Evolutionary conservation across 2,113 vertebrate genomes (phyloP).

Genomic region (Sander vitreus): DNA sequence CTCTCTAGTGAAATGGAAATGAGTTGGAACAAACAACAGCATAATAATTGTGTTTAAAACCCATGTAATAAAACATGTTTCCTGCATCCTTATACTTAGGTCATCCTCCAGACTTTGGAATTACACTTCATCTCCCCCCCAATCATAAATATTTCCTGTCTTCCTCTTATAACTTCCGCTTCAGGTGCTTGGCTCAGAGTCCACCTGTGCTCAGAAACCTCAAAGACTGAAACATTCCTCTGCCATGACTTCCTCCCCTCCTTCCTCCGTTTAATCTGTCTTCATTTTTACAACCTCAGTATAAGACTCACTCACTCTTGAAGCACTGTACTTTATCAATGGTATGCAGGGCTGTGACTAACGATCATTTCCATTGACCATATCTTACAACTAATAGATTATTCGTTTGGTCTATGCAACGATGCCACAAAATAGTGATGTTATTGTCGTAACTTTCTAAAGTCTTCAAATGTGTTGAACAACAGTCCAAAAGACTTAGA

Average conservation of each 20-base stretch:
- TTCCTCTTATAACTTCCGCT: slow-evolving; percentile 62
- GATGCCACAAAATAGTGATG: not conserved
- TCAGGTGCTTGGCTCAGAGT: slow-evolving; percentile 68
- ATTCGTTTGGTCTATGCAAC: not conserved
- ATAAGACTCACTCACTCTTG: slow-evolving; percentile 17
- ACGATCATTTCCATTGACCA: not conserved
- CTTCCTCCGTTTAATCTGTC: not conserved
- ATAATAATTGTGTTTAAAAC: slow-evolving; percentile 5
- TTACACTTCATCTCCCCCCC: slow-evolving; percentile 30
- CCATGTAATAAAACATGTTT: slow-evolving; percentile 42
- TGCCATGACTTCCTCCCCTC: slow-evolving; percentile 40
- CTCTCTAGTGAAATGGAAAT: slow-evolving; percentile 46
- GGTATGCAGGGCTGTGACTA: not conserved
- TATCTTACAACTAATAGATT: not conserved
- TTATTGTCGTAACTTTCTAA: not conserved
- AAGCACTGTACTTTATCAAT: slow-evolving; percentile 4
- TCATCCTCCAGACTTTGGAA: slow-evolving; percentile 60
- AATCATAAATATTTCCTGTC: slow-evolving; percentile 54
- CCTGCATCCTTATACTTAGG: slow-evolving; percentile 30
- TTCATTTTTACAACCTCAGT: slow-evolving; percentile 19
- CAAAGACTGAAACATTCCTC: slow-evolving; percentile 61
- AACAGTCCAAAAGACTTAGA: not conserved
- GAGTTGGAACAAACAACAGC: not conserved
- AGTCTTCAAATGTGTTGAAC: not conserved
- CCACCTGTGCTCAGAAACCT: slow-evolving; percentile 34